These are phyloP conservation scores for Natrix natrix DNA, from an alignment of 2,797 vertebrate species.

Conservation along the genomic window DNA sequence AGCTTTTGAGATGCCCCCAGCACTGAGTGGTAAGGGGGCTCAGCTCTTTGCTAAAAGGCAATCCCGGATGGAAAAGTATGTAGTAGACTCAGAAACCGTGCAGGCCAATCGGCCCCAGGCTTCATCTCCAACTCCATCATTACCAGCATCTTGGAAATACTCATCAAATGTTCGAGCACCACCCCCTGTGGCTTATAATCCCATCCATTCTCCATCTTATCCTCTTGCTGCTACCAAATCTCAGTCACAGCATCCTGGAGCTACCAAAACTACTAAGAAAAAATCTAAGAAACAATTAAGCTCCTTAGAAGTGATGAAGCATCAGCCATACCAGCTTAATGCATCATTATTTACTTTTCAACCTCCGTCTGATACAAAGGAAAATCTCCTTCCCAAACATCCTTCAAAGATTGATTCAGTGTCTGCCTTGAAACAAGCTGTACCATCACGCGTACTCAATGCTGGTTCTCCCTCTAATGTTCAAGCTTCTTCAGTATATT, in stretches of 20 bases:
- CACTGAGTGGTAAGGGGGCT: constrained; percentile 90
- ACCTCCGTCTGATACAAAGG: constrained; percentile 78
- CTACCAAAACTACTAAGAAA: constrained; percentile 77
- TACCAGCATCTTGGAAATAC: constrained; percentile 94
- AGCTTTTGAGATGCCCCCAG: constrained; percentile 86
- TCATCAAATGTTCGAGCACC: constrained; percentile 93
- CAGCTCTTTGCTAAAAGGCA: constrained; percentile 96
- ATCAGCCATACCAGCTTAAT: constrained; percentile 94
- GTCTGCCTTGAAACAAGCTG: constrained; percentile 68
- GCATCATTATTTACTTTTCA: constrained; percentile 94
- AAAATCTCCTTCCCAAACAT: constrained; percentile 70
- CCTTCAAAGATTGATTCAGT: constrained; percentile 68
- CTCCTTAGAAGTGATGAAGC: constrained; percentile 96
- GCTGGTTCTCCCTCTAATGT: constrained; percentile 69
- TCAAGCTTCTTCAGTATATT: constrained; percentile 72
- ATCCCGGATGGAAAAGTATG: constrained; percentile 96
- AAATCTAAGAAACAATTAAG: constrained; percentile 89
- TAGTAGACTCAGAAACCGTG: constrained; percentile 94
- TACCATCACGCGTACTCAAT: constrained; percentile 66
- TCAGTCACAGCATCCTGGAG: constrained; percentile 66
- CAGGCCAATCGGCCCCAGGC: constrained; percentile 85
- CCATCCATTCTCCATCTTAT: constrained; percentile 90
- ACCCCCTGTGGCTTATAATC: constrained; percentile 90
- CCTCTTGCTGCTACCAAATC: constrained; percentile 85
- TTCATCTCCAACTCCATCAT: constrained; percentile 86